These are phyloP conservation scores for Threskiornis aethiopicus DNA, from an alignment of 2,797 vertebrate genomes.

Conservation along the genomic window DNA sequence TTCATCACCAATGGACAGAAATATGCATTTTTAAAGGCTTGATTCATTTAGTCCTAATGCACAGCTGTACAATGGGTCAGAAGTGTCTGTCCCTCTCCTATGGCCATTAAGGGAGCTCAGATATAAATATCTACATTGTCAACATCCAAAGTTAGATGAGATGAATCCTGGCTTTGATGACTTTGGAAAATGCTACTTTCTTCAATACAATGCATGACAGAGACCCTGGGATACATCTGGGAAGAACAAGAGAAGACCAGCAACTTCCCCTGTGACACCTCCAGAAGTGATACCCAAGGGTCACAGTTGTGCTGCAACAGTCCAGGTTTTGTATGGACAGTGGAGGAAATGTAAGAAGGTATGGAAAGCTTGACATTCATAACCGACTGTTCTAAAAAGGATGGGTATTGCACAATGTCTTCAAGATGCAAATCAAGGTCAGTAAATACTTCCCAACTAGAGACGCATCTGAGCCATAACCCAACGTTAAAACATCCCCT, in stretches of 20 bases:
- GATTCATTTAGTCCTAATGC: not conserved
- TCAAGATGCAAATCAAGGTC: not conserved
- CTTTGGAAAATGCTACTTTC: not conserved
- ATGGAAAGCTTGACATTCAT: not conserved
- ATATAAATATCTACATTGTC: not conserved
- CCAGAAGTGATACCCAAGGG: not conserved
- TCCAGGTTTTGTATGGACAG: not conserved
- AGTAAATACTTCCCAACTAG: not conserved
- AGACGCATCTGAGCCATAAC: not conserved
- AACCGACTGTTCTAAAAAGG: not conserved
- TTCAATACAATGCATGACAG: not conserved
- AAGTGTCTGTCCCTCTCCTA: not conserved
- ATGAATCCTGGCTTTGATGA: not conserved
- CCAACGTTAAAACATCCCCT: not conserved
- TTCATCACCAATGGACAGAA: not conserved
- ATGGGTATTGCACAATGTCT: not conserved
- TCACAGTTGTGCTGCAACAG: not conserved
- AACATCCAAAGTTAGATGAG: not conserved
- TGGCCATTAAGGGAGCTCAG: not conserved
- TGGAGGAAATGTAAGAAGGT: not conserved
- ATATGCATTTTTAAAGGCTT: not conserved
- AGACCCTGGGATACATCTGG: not conserved
- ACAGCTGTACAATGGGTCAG: not conserved
- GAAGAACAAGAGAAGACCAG: not conserved
- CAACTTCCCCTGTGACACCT: not conserved